phyloP scores from a whole-genome alignment of 2,113 vertebrate genomes.

The Meleagris gallopavo region DNA sequence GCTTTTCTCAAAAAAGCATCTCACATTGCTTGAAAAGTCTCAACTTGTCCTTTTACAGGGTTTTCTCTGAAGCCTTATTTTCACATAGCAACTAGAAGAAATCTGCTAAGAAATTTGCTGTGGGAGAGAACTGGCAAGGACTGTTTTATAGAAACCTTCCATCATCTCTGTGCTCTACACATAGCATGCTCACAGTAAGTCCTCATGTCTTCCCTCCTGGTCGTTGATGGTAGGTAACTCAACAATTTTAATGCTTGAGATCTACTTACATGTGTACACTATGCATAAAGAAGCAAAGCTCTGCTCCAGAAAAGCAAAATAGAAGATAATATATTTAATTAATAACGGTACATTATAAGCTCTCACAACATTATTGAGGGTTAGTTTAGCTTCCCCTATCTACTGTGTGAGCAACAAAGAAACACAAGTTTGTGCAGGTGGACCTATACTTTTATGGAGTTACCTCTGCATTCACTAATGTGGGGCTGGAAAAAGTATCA shows the following conservation, averaged over 20 bases:
- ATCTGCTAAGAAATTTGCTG: not conserved
- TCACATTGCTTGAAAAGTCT: not conserved
- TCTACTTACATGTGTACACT: not conserved
- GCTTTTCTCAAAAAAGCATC: not conserved
- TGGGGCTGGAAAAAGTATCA: not conserved
- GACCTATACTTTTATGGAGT: not conserved
- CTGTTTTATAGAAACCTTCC: not conserved
- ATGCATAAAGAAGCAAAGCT: not conserved
- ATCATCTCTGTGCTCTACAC: not conserved
- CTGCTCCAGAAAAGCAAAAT: not conserved
- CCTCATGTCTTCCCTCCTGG: not conserved
- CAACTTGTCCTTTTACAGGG: fast-evolving
- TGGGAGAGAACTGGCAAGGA: not conserved
- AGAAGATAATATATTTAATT: not conserved
- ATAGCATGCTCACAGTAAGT: not conserved
- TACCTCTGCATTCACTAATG: not conserved
- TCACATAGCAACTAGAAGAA: not conserved
- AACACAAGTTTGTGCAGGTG: not conserved
- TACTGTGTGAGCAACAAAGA: not conserved
- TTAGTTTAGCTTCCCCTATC: not conserved
- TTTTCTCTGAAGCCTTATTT: not conserved
- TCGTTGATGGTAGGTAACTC: fast-evolving
- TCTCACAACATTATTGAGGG: not conserved
- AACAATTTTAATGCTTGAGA: fast-evolving
- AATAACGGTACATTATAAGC: not conserved